Percentiles rank a stretch among this genome's conserved stretches.
Evolutionary conservation across 2,888 invertebrate genomes (phyloP).

Genomic region (Leptothorax acervorum): DNA sequence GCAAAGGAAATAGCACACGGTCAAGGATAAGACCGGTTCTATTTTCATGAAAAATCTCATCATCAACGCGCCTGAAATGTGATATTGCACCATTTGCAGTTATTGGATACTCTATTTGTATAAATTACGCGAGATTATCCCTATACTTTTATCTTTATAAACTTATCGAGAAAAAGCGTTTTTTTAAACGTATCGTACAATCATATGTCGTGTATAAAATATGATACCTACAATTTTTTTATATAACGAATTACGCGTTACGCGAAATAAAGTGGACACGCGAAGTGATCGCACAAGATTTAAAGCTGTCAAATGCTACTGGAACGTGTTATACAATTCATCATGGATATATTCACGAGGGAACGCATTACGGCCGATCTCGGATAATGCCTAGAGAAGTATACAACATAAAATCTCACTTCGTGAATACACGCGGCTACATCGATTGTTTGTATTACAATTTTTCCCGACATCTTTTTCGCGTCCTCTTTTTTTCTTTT

Average conservation of each 20-base stretch:
- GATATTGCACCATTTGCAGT: slow-evolving; percentile 16
- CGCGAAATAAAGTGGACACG: not conserved
- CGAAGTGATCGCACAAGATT: not conserved
- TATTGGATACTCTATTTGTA: not conserved
- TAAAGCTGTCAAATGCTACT: not conserved
- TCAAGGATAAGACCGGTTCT: slow-evolving; percentile 14
- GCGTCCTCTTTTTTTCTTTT: not conserved
- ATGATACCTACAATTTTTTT: not conserved
- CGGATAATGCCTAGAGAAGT: slow-evolving; percentile 2
- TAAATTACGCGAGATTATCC: not conserved
- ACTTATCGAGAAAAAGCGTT: not conserved
- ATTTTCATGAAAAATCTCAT: slow-evolving; percentile 33
- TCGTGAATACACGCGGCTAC: not conserved
- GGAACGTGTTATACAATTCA: not conserved
- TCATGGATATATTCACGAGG: not conserved
- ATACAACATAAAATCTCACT: not conserved
- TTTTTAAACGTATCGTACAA: not conserved
- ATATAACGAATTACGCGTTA: not conserved
- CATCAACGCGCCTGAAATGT: not conserved
- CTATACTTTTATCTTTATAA: not conserved
- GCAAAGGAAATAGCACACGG: not conserved
- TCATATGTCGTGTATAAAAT: not conserved
- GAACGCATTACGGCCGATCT: not conserved
- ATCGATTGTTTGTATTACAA: slow-evolving; percentile 10
- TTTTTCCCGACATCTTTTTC: not conserved